These are phyloP conservation scores for Ferrisia virgata DNA, from an alignment of 2,888 invertebrate species.

Conservation along the genomic window DNA sequence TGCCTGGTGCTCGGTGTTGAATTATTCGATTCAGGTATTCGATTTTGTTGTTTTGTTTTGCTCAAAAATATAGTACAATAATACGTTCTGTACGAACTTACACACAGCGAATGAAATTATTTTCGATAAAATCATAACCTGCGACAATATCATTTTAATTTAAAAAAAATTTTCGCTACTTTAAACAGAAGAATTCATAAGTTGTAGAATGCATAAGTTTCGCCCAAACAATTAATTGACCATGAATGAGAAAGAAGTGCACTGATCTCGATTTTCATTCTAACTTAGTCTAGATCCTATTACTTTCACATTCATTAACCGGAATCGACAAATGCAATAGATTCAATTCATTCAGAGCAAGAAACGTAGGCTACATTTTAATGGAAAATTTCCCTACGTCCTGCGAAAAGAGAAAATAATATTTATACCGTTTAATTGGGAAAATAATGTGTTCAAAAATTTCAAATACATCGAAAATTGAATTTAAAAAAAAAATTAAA, in stretches of 20 bases:
- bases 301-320: slow-evolving; percentile 1
- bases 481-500: too few species aligned
- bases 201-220: neutral
- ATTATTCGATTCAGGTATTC: neutral
- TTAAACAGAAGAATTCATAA: neutral
- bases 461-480: too few species aligned
- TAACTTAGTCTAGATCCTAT: neutral
- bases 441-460: too few species aligned
- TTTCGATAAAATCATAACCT: neutral
- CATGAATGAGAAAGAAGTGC: neutral
- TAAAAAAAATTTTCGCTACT: neutral
- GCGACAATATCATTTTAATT: neutral
- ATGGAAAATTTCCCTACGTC: neutral
- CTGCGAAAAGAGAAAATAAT: neutral
- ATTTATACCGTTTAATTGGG: too few species aligned
- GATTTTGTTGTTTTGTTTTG: neutral
- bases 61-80: neutral
- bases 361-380: neutral
- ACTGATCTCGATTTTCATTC: neutral
- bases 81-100: neutral
- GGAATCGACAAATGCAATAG: neutral
- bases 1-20: too few species aligned
- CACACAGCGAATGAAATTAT: neutral
- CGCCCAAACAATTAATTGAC: neutral
- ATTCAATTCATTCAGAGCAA: neutral